phyloP scores from a whole-genome alignment of 2,888 invertebrate genomes.

The Furcula furcula region DNA sequence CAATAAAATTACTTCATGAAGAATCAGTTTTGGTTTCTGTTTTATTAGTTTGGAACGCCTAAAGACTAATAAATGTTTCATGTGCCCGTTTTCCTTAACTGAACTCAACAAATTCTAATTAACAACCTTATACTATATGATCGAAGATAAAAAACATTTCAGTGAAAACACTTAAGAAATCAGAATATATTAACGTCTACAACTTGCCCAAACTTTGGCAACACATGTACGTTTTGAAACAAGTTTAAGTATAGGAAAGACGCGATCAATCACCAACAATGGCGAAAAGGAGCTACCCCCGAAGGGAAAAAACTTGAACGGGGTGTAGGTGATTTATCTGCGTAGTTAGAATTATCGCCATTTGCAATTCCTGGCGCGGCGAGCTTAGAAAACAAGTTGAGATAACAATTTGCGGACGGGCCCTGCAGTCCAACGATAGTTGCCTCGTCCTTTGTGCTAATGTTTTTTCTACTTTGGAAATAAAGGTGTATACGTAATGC shows the following conservation, averaged over 20 bases:
- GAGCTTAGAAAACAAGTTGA: conserved; percentile 63
- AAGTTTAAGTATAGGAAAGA: conserved; percentile 58
- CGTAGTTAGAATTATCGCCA: conserved; percentile 79
- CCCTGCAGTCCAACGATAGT: no score
- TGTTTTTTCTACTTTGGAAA: no score
- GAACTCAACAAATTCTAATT: no score
- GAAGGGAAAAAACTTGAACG: conserved; percentile 72
- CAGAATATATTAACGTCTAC: conserved; percentile 32
- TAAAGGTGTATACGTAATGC: no score
- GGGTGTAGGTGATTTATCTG: conserved; percentile 74
- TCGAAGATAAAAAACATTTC: no score
- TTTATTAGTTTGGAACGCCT: no score
- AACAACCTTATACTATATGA: no score
- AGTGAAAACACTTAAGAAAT: conserved; percentile 21
- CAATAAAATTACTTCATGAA: no score
- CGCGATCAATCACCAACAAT: conserved; percentile 75
- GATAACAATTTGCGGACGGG: conserved; percentile 63
- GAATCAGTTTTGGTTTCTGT: no score
- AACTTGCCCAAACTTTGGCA: conserved; percentile 43
- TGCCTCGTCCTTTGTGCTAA: no score
- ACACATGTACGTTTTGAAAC: conserved; percentile 63
- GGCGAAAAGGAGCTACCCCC: conserved; percentile 58
- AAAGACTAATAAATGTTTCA: no score
- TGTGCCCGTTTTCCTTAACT: no score
- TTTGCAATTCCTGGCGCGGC: conserved; percentile 76